Conservation (phyloP, 2,113 vertebrate genomes). For the Andinoacara biseriatus region DNA sequence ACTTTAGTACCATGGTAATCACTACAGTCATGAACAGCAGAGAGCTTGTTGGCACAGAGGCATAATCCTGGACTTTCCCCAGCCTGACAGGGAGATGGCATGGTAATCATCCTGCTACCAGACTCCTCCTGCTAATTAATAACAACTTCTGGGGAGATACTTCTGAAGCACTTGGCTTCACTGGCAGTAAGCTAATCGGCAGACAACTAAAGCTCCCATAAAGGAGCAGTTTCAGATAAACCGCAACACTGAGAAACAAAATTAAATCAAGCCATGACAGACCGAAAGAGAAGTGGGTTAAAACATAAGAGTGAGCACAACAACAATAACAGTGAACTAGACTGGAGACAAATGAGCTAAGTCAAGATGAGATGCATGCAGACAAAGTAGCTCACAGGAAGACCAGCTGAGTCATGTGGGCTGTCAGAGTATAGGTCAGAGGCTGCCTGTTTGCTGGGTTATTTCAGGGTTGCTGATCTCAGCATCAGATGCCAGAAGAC, state of each 20-base stretch:
- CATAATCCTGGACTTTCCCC: slow-evolving; percentile 72
- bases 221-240: slow-evolving; percentile 54
- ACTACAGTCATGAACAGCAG: slow-evolving; percentile 58
- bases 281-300: slow-evolving; percentile 3
- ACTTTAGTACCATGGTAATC: slow-evolving; percentile 59
- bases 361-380: slow-evolving; percentile 38
- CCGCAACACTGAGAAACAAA: slow-evolving; percentile 21
- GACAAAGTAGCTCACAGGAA: slow-evolving; percentile 38
- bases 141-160: slow-evolving; percentile 70
- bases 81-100: slow-evolving; percentile 71
- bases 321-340: not conserved
- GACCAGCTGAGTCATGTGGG: slow-evolving; percentile 47
- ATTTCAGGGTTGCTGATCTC: slow-evolving; percentile 38
- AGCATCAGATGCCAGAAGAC: not conserved
- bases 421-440: slow-evolving; percentile 32
- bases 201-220: slow-evolving; percentile 36
- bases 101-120: slow-evolving; percentile 75
- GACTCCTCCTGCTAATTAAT: slow-evolving; percentile 79
- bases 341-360: slow-evolving; percentile 14
- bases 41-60: slow-evolving; percentile 69
- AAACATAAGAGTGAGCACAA: slow-evolving; percentile 3
- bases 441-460: slow-evolving; percentile 27
- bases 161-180: slow-evolving; percentile 71
- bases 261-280: slow-evolving; percentile 27
- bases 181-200: slow-evolving; percentile 71